Evolutionary conservation across 1,140 invertebrate species (phyloP).

Genomic region (Orius laevigatus): DNA sequence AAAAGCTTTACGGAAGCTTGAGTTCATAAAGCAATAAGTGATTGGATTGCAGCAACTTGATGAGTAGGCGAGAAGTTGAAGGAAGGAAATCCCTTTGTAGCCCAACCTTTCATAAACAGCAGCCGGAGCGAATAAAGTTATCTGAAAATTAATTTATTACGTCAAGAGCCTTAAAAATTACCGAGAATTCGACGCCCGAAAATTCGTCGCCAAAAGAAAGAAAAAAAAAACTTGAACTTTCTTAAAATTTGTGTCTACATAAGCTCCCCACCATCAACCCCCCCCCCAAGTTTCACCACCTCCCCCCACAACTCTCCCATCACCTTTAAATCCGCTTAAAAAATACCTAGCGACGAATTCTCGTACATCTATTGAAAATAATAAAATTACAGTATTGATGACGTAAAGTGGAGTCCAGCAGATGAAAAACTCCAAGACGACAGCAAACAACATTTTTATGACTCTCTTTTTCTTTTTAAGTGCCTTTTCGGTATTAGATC

Average conservation of each 20-base stretch:
- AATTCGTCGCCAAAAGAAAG: no score
- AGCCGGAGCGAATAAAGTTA: conserved; percentile 36
- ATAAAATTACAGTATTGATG: conserved; percentile 34
- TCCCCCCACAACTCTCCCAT: no score
- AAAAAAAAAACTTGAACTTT: no score
- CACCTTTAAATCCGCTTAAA: no score
- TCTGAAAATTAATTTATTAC: conserved; percentile 16
- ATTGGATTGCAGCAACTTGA: conserved; percentile 58
- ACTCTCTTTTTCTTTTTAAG: conserved; percentile 38
- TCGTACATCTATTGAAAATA: not conserved
- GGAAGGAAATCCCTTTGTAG: conserved; percentile 33
- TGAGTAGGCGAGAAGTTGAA: conserved; percentile 48
- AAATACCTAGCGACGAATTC: no score
- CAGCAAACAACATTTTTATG: conserved; percentile 48
- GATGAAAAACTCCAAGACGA: conserved; percentile 58
- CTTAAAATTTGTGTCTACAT: no score
- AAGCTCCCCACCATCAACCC: no score
- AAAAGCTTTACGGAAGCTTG: conserved; percentile 46
- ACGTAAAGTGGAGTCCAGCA: conserved; percentile 59
- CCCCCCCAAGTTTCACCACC: no score
- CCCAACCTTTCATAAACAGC: conserved; percentile 34
- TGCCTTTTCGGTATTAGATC: conserved; percentile 34
- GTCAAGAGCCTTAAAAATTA: no score
- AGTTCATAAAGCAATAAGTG: conserved; percentile 62
- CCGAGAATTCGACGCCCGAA: no score